Conservation (phyloP, 1,140 invertebrate species). For the Ditylenchus dipsaci region DNA sequence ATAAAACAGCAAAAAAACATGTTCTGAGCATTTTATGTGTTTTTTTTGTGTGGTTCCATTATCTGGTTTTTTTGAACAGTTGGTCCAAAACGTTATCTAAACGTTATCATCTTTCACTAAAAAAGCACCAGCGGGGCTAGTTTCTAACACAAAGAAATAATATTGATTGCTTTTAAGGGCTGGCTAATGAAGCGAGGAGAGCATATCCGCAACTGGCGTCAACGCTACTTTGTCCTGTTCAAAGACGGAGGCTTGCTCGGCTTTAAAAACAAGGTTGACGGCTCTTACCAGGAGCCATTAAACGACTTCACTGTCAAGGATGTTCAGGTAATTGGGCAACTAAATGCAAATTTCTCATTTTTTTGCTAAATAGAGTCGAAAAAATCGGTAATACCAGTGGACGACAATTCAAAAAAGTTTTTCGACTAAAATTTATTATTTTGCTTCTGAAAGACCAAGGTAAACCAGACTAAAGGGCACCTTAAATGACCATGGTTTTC, state of each 20-base stretch:
- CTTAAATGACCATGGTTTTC: too few species aligned
- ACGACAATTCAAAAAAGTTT: too few species aligned
- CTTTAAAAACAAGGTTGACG: slow-evolving; percentile 75
- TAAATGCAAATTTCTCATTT: not conserved
- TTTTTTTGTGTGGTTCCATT: too few species aligned
- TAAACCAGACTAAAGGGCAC: too few species aligned
- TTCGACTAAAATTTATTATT: too few species aligned
- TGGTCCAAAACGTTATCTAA: too few species aligned
- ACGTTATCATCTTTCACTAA: not conserved
- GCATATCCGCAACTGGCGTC: slow-evolving; percentile 81
- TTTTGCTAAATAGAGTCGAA: too few species aligned
- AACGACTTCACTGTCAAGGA: slow-evolving; percentile 98
- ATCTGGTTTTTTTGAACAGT: too few species aligned
- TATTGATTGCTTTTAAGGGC: slow-evolving; percentile 21
- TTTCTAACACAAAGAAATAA: not conserved
- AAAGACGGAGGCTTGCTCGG: slow-evolving; percentile 88
- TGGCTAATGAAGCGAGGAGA: slow-evolving; percentile 60
- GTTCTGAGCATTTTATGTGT: too few species aligned
- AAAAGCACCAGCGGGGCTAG: not conserved
- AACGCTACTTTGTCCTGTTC: slow-evolving; percentile 86
- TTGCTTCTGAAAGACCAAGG: too few species aligned
- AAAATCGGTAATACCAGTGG: too few species aligned
- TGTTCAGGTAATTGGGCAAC: slow-evolving; percentile 57
- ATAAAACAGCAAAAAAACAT: too few species aligned
- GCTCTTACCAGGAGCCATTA: slow-evolving; percentile 68